Evolutionary conservation across 2,113 vertebrate species (phyloP).

Genomic region (Edolisoma coerulescens): DNA sequence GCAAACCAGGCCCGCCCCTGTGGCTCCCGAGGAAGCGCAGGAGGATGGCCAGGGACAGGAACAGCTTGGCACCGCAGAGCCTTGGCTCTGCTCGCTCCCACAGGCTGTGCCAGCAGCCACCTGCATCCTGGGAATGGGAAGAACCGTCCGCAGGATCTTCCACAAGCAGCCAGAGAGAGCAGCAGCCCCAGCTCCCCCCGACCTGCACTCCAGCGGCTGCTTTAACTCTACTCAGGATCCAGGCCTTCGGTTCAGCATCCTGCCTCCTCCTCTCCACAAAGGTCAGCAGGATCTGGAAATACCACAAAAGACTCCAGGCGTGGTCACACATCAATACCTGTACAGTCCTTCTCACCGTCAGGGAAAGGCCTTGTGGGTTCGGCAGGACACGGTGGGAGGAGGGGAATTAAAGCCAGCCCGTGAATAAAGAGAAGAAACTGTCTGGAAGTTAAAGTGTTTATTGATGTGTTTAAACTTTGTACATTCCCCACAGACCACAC

Average conservation of each 20-base stretch:
- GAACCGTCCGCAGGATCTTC: accelerated
- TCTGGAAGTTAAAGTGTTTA: constrained; percentile 95
- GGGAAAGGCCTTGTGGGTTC: not conserved
- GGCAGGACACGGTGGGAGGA: not conserved
- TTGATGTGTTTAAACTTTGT: constrained; percentile 89
- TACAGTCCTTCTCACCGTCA: accelerated
- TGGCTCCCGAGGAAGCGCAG: not conserved
- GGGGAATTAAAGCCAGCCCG: accelerated
- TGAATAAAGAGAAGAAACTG: constrained; percentile 25
- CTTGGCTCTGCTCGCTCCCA: not conserved
- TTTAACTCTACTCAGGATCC: accelerated
- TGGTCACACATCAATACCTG: not conserved
- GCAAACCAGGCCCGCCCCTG: not conserved
- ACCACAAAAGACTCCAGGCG: not conserved
- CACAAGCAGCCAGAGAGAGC: not conserved
- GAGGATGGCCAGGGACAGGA: not conserved
- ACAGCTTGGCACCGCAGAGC: not conserved
- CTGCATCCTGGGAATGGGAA: not conserved
- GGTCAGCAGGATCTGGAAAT: not conserved
- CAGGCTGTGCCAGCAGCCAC: not conserved
- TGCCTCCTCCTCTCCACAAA: not conserved
- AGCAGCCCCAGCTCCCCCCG: not conserved
- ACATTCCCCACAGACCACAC: constrained; percentile 88
- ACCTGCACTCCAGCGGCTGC: not conserved
- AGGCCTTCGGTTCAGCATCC: accelerated